Percentiles rank a stretch among this genome's conserved stretches.
Evolutionary conservation across 1,140 invertebrate species (phyloP).

Genomic region (Heliconius himera): DNA sequence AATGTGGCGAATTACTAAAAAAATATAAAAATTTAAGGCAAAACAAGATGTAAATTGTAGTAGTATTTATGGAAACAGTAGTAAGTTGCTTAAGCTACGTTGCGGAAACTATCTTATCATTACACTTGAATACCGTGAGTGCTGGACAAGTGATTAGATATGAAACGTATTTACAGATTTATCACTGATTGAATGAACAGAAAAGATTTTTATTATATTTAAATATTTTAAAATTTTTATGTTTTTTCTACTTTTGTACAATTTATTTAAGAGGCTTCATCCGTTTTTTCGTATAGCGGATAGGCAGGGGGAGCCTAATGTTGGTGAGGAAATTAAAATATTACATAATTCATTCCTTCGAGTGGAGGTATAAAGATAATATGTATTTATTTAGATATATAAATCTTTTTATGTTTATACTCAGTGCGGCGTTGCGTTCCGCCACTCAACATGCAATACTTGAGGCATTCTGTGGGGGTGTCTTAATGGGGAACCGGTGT

Average conservation of each 20-base stretch:
- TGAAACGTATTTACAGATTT: slow-evolving; percentile 4
- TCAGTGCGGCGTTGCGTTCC: too few species aligned
- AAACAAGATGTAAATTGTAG: neutral
- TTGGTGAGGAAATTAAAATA: too few species aligned
- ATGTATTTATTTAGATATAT: too few species aligned
- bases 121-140: neutral
- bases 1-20: neutral
- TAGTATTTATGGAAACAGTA: slow-evolving; percentile 1
- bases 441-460: too few species aligned
- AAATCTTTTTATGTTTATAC: too few species aligned
- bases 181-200: neutral
- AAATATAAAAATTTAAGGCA: neutral
- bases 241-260: neutral
- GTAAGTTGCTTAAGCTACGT: slow-evolving; percentile 1
- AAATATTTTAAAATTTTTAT: neutral
- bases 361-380: too few species aligned
- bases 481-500: too few species aligned
- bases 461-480: too few species aligned
- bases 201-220: neutral
- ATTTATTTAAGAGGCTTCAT: neutral
- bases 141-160: neutral
- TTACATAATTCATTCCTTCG: too few species aligned
- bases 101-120: slow-evolving; percentile 9
- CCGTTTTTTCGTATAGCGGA: too few species aligned
- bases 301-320: too few species aligned